Evolutionary conservation across 2,797 vertebrate genomes (phyloP), one percentile per base, ranked within the genome.

Genomic region (Falco cherrug): DNA sequence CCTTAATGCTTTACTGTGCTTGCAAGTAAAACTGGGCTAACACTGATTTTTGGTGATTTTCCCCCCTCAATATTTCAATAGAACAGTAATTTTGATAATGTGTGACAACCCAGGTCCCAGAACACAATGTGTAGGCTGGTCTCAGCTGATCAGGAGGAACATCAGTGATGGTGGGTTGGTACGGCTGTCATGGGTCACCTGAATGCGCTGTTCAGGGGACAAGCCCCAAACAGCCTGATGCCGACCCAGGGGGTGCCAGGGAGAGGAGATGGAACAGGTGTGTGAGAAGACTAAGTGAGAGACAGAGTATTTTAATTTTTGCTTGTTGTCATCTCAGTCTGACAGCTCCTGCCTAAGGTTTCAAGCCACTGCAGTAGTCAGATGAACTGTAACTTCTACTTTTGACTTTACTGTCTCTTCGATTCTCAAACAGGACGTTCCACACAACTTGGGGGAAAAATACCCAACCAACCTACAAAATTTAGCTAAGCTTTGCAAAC

Each of bases 191-290:
- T 45, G 21, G 8, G n/a, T 41, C 31, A 69, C 60, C 54, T 45
- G 13, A 74, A 84, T 22, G 41, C 5, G 31, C n/a, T 84, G 8
- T 4, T 69, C 28, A 25, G 41, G 11, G 73, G 18, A 54, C 9
- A 82, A 57, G 19, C 6, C 16, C 14, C 22, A 41, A 20, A 33
- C 15, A 68, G 12, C 8, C 22, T 45, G 13, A 45, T 59, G 11
- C 9, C n/a, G 84, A 10, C 12, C 15, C 51, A 59, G n/a, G n/a
- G 33, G 26, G 14, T 25, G 10, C 24, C 56, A 61, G 35, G 9
- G 13, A n/a, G 14, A 54, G 11, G 31, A 6, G 11, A 22, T 47
- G 9, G 35, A 8, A 83, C 2, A 1, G 4, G 4, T 13, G 4
- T 31, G 16, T 28, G 22, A 19, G 69, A 93, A 84, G 37, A 81